Evolutionary conservation across 2,888 invertebrate genomes (phyloP), one percentile per base, ranked within the genome.

Genomic region (Euclidia mi): DNA sequence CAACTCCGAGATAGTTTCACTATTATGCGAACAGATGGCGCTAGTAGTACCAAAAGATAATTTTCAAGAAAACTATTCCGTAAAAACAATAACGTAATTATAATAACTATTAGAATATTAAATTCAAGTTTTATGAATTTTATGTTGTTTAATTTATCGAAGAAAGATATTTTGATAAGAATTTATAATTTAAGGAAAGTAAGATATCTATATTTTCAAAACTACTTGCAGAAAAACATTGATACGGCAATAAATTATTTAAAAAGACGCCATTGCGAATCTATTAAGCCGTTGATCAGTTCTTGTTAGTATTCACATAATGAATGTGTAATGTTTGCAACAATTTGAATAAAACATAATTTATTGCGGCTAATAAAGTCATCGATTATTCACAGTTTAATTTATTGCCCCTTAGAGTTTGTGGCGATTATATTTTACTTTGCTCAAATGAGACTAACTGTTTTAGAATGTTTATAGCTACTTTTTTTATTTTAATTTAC

Each of bases 341-440:
- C 64, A 62, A 84, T 85, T 84, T 87, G 71, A 87, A 87, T 84
- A 83, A 74, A 62, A 32, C 57, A 80, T 85, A 82, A 85, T 89
- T 87, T 85, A 88, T 82, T 71, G 71, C 61, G 58, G 49, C 46
- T 82, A 81, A 83, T 84, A 80, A 80, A 83, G 75, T 76, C 79
- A 81, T 87, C 78, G 75, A 87, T 87, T 85, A 83, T 81, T 70
- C 75, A 65, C 50, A 50, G 58, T 60, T 66, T 78, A 81, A 84
- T 85, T 85, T 83, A 85, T 84, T 72, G 66, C 64, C 75, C 57
- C 60, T 65, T 76, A 66, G 57, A 49, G 52, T 60, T 61, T 43
- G 46, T 49, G 29, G 48, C 7, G 49, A 43, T 55, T 42, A 57
- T 57, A 44, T 51, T 46, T 50, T 28, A 62, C 49, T 68, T 49